These are phyloP conservation scores for Coenobita brevimanus DNA, from an alignment of 1,140 invertebrate species.

Conservation along the genomic window DNA sequence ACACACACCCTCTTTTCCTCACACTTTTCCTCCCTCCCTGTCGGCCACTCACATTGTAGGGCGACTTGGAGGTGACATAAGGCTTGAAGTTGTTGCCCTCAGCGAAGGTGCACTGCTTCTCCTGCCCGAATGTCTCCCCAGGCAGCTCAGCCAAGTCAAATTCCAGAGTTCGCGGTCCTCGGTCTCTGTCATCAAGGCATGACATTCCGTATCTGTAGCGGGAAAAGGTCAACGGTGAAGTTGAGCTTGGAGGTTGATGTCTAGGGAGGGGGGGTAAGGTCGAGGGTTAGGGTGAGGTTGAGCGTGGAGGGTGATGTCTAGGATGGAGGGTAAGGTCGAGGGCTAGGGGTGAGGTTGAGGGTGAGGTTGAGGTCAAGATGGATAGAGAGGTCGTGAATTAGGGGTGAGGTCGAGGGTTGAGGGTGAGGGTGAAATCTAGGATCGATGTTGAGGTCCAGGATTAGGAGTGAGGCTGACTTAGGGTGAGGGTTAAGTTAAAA, in stretches of 20 bases:
- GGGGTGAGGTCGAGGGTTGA: no score
- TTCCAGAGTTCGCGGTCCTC: slow-evolving; percentile 77
- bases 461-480: no score
- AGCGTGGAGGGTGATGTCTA: background rate
- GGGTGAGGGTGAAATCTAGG: no score
- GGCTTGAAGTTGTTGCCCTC: slow-evolving; percentile 56
- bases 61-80: slow-evolving; percentile 58
- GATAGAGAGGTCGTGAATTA: no score
- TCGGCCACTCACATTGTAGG: slow-evolving; percentile 68
- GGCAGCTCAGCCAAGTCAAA: slow-evolving; percentile 81
- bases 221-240: background rate
- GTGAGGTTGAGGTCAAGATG: no score
- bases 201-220: no score
- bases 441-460: no score
- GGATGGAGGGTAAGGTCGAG: background rate
- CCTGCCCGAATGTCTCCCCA: slow-evolving; percentile 83
- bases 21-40: no score
- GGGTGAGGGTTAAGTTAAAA: no score
- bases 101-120: slow-evolving; percentile 79
- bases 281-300: background rate
- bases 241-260: background rate
- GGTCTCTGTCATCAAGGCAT: slow-evolving; percentile 80
- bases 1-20: no score
- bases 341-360: background rate
- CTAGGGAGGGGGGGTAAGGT: background rate